These are phyloP conservation scores for Notocelia uddmanniana DNA, from an alignment of 2,888 invertebrate genomes.

Conservation along the genomic window DNA sequence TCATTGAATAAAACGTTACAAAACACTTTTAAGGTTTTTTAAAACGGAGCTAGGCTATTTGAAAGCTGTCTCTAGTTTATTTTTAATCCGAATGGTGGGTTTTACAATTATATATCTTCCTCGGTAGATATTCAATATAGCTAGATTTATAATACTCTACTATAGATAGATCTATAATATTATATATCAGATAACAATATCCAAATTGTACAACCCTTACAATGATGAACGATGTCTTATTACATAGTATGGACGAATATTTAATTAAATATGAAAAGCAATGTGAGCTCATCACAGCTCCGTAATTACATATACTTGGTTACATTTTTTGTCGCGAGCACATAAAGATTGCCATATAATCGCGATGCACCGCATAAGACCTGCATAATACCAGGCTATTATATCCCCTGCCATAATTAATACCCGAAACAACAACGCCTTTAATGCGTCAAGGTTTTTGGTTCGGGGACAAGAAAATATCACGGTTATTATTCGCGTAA, in stretches of 20 bases:
- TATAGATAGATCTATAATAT: too few species aligned
- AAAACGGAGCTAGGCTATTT: not conserved
- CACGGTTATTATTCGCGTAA: constrained; percentile 68
- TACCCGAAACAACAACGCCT: constrained; percentile 65
- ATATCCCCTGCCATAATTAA: constrained; percentile 71
- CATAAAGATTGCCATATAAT: constrained; percentile 69
- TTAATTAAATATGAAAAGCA: constrained; percentile 30
- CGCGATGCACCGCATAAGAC: constrained; percentile 65
- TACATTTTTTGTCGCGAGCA: constrained; percentile 64
- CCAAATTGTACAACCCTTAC: not conserved
- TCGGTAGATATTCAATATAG: too few species aligned
- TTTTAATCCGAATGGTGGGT: too few species aligned
- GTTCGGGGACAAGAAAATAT: constrained; percentile 61
- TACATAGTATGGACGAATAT: constrained; percentile 19
- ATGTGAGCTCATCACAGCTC: constrained; percentile 43
- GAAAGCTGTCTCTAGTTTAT: not conserved
- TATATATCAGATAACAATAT: not conserved
- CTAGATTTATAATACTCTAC: too few species aligned
- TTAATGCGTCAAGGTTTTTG: constrained; percentile 55
- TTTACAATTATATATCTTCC: too few species aligned
- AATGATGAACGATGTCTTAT: not conserved
- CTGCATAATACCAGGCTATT: constrained; percentile 75
- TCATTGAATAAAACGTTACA: constrained; percentile 52
- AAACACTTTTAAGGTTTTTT: constrained; percentile 49
- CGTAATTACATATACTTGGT: constrained; percentile 58